Conservation (phyloP, 2,113 vertebrate species). For the Salvator merianae region DNA sequence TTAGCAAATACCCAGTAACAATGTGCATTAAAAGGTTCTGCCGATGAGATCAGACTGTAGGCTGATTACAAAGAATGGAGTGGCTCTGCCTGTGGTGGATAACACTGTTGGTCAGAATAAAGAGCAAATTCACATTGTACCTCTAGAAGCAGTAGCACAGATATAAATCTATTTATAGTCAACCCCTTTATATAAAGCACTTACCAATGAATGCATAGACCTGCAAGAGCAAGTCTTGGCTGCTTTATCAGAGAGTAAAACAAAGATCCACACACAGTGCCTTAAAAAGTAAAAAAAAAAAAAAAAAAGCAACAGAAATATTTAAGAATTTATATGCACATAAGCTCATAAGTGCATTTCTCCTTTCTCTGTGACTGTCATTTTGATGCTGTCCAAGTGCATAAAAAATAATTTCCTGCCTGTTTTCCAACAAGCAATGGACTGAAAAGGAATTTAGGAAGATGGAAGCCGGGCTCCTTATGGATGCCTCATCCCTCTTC, state of each 20-base stretch:
- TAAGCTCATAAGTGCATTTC: too few relatives aligned
- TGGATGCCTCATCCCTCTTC: too few relatives aligned
- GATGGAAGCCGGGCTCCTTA: too few relatives aligned
- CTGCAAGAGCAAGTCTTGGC: slow-evolving; percentile 31
- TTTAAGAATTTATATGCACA: too few relatives aligned
- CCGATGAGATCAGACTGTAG: slow-evolving; percentile 40
- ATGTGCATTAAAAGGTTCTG: fast-evolving
- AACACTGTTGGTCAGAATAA: slow-evolving; percentile 42
- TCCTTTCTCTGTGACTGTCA: too few relatives aligned
- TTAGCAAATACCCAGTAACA: slow-evolving; percentile 33
- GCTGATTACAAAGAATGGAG: background rate
- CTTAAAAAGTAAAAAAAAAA: too few relatives aligned
- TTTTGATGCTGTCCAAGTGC: too few relatives aligned
- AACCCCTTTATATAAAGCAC: slow-evolving; percentile 59
- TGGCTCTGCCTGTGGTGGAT: background rate
- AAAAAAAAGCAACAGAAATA: too few relatives aligned
- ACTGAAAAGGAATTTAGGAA: too few relatives aligned
- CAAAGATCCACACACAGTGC: background rate
- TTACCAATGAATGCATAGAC: slow-evolving; percentile 32
- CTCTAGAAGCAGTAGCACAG: slow-evolving; percentile 40
- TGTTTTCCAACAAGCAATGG: too few relatives aligned
- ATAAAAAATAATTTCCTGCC: too few relatives aligned
- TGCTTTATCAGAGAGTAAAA: slow-evolving; percentile 32
- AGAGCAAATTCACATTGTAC: slow-evolving; percentile 42
- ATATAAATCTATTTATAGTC: slow-evolving; percentile 59